Base-by-base conservation (phyloP, 2,888 invertebrate species). In the Dicyrtoma fusca region DNA sequence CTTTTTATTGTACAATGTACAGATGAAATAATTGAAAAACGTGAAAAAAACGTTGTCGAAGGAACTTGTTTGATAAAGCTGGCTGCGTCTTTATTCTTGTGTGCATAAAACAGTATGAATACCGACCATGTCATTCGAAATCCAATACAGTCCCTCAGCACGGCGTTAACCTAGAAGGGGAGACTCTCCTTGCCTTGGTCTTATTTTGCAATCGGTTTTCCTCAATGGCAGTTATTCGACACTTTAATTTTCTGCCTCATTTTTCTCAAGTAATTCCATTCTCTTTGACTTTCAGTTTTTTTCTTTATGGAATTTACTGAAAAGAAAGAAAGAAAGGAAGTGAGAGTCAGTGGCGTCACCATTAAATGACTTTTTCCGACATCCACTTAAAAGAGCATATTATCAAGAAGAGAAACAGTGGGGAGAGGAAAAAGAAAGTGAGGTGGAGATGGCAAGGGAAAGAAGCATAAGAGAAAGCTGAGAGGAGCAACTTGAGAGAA, bases 221-320 rank as follows among this genome's bases (percentile, higher is more conserved):
- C 70, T 73, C 66, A 73, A 73, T 73, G 73, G 73, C 70, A 75
- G 61, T 69, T 71, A 76, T 74, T 72, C 74, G 76, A 76, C 74
- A 76, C 74, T 75, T 75, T 76, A 76, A 76, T 76, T 76, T 76
- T 76, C 76, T 72, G 70, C 71, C 74, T 73, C 76, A 76, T 76
- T 76, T 76, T 76, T 76, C 73, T 75, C 61, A 34, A 62, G 57
- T 53, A 59, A 59, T 69, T 69, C 69, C 59, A n/a, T 49, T 25
- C 69, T 62, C 51, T 47, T 62, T 42, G 59, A 51, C 51, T 62
- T 8, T 34, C 34, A 34, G 34, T 34, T 34, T 34, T 34, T 34
- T 70, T 62, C 59, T 70, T 70, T 49, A 55, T 66, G 53, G 66
- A 66, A 66, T 55, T 66, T 42, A 66, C 34, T 25, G 45, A 19